Conservation (phyloP, 2,113 vertebrate species). For the Notarius quadriscutis region DNA sequence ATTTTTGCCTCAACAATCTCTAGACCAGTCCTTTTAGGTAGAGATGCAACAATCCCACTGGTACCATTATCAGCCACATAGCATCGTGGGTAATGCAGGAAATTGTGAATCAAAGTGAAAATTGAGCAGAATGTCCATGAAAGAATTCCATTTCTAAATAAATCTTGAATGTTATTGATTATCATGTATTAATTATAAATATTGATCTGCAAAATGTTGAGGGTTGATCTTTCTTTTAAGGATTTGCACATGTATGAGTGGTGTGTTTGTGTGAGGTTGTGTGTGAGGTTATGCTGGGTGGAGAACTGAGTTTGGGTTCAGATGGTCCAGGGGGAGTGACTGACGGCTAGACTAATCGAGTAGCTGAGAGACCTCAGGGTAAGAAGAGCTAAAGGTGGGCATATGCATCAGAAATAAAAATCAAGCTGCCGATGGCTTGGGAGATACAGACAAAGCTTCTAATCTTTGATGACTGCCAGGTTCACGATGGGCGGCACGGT, state of each 20-base stretch:
- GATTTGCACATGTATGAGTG: neutral
- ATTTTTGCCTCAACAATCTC: neutral
- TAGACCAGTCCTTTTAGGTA: neutral
- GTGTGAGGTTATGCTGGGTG: neutral
- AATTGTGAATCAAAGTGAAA: neutral
- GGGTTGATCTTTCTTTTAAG: neutral
- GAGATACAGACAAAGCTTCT: constrained; percentile 7
- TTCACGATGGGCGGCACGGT: neutral
- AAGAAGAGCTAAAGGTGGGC: neutral
- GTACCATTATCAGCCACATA: neutral
- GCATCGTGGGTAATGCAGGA: neutral
- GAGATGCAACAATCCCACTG: neutral
- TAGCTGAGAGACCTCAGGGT: constrained; percentile 5
- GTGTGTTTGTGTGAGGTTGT: neutral
- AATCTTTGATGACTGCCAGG: constrained; percentile 20
- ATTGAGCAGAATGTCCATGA: neutral
- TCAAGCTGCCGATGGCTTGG: constrained; percentile 3
- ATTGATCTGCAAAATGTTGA: neutral
- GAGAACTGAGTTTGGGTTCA: constrained; percentile 14
- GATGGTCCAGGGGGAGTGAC: constrained; percentile 25
- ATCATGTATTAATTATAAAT: neutral
- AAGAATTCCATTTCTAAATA: neutral
- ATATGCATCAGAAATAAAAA: constrained; percentile 40
- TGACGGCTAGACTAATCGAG: constrained; percentile 44
- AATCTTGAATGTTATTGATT: neutral